Base-by-base conservation (phyloP, 2,888 invertebrate genomes). In the Baccha elongata region DNA sequence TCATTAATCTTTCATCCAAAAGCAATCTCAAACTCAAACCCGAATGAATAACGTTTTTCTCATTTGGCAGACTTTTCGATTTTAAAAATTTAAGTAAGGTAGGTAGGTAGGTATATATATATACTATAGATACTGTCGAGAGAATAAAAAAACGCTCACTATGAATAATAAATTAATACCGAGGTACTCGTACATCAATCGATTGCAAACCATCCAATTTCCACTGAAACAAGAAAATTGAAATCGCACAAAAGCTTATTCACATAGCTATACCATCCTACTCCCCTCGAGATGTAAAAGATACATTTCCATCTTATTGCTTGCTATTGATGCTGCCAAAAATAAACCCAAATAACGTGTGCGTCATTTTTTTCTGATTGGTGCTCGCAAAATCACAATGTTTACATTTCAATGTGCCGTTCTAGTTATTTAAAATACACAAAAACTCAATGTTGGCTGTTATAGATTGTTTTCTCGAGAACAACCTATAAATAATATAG, bases 171-270 rank as follows among this genome's bases (percentile, higher is more conserved):
- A n/a, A 68, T 53, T 60, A 44, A 72, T 62, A 37, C 21, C 50
- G 15, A 17, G n/a, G 1, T 17, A 29, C 17, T n/a, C 6, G 23
- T 29, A 44, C 5, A 13, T 80, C 74, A 64, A 32, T 75, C 52
- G 65, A 23, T 71, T 46, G 64, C 52, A 53, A 44, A 71, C 62
- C 65, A 81, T 65, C 75, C 50, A 71, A 75, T 71, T 75, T 62
- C 40, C 32, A 55, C 8, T 48, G 15, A 11, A 44, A 50, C 19
- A 46, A 35, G 26, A 21, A 69, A 69, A 40, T 40, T 40, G 37
- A 53, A 67, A 78, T 53, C 42, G 37, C 40, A 53, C 13, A 65
- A 73, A 19, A 35, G 29, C 21, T 60, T 37, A 44, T 44, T n/a
- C n/a, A 52, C 37, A 55, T 55, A 29, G 21, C 7, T 6, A 19